Conservation (phyloP, 2,797 vertebrate genomes). For the Bovichtus diacanthus region DNA sequence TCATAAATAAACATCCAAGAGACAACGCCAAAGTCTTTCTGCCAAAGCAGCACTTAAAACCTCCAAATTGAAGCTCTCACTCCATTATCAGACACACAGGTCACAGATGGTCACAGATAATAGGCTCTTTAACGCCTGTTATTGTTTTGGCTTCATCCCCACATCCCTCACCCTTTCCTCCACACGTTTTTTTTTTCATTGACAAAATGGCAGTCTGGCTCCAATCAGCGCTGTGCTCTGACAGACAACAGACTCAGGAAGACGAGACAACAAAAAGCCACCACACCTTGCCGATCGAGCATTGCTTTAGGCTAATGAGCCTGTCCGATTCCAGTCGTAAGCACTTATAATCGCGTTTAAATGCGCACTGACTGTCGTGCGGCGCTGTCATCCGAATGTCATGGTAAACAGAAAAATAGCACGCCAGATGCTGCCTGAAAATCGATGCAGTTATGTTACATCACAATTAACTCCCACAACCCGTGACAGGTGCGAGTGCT, state of each 20-base stretch:
- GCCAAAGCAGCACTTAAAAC: constrained; percentile 36
- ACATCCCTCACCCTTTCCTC: constrained; percentile 15
- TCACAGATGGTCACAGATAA: constrained; percentile 65
- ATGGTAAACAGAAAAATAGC: constrained; percentile 30
- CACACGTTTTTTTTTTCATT: constrained; percentile 35
- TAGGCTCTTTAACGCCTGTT: constrained; percentile 43
- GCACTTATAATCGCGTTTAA: constrained; percentile 24
- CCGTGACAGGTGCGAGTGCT: constrained; percentile 49
- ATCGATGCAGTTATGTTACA: constrained; percentile 39
- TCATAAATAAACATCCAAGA: constrained; percentile 27
- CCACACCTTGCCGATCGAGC: constrained; percentile 12
- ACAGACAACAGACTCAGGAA: constrained; percentile 20
- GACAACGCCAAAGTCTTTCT: constrained; percentile 17
- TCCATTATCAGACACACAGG: constrained; percentile 44
- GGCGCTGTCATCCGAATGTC: constrained; percentile 41
- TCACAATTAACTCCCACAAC: constrained; percentile 57
- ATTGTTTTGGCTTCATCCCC: constrained; percentile 46
- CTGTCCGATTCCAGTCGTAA: background rate
- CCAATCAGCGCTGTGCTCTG: constrained; percentile 23
- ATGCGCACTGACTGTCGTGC: constrained; percentile 9
- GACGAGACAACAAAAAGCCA: constrained; percentile 19
- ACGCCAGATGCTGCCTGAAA: constrained; percentile 53
- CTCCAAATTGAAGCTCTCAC: constrained; percentile 18
- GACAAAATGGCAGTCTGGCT: constrained; percentile 37
- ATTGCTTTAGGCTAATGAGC: constrained; percentile 25